Evolutionary conservation across 1,140 invertebrate genomes (phyloP), one percentile per base, ranked within the genome.

Genomic region (Zaprionus davidi): DNA sequence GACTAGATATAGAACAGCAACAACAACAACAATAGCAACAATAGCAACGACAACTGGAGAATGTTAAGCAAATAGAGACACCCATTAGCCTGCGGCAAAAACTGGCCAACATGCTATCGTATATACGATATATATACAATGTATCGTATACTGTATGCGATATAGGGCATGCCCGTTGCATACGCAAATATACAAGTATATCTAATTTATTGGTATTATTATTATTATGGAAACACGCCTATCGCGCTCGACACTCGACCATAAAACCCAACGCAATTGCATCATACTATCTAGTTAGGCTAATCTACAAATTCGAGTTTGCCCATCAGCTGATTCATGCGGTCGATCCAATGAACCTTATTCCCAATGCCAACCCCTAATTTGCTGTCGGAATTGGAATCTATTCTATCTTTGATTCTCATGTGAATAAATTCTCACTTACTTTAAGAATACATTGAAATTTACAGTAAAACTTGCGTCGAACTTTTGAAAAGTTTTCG

Each of bases 1-100:
- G 46, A 72, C 62, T 71, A 85, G 67, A 71, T 78, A 81, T 68
- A 81, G 78, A 17, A 70, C 28, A 56, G 26, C 55, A 20, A 34
- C 38, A 62, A 24, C 57, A 31, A 36, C 28, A 17, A 55, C 31
- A 69, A 51, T 11, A 55, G 9, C 17, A 22, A 34, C 60, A 17
- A 72, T 49, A 13, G 24, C 31, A 34, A 34, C 31, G 9, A 34
- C 31, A 53, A 36, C 51, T 20, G 22, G 28, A 41, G 38, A 24
- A 58, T 46, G 58, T 36, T n/a, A n/a, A 71, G 26, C 17, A 41
- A 22, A 38, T 56, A 72, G 76, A 78, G 36, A 51, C 41, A 46
- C n/a, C 41, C 41, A 46, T 46, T 51, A 51, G 46, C 22, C 46
- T n/a, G 17, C 11, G 46, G 46, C 46, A 51, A 9, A 51, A 51